Evolutionary conservation across 2,797 vertebrate species (phyloP).

Genomic region (Bryconaethiops microstoma): DNA sequence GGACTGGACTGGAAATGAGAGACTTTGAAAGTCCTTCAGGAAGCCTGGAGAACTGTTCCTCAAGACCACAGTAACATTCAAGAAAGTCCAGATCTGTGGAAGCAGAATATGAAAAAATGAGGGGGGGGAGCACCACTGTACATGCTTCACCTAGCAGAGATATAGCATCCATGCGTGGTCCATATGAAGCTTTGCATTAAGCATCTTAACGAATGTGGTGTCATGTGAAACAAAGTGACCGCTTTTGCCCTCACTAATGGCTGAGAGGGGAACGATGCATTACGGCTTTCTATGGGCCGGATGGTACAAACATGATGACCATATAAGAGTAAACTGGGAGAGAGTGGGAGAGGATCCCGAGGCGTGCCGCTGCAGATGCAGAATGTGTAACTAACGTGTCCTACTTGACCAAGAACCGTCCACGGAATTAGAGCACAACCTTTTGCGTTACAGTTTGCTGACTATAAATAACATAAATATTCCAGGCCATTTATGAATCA

Average conservation of each 20-base stretch:
- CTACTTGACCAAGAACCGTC: slow-evolving; percentile 25
- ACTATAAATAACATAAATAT: slow-evolving; percentile 22
- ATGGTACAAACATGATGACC: neutral
- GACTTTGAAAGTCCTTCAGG: too few species aligned
- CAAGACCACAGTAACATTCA: too few species aligned
- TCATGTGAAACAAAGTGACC: neutral
- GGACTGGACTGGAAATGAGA: too few species aligned
- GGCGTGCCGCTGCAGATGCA: neutral
- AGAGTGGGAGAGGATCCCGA: slow-evolving; percentile 7
- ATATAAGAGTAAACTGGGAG: slow-evolving; percentile 6
- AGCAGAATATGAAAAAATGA: too few species aligned
- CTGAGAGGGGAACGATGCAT: slow-evolving; percentile 14
- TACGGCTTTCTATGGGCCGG: neutral
- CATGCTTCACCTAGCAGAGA: neutral
- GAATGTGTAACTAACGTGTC: slow-evolving; percentile 22
- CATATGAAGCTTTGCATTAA: neutral
- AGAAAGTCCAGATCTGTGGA: too few species aligned
- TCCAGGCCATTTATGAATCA: slow-evolving; percentile 28
- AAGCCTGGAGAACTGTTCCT: too few species aligned
- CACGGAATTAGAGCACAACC: slow-evolving; percentile 6
- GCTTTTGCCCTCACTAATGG: slow-evolving; percentile 1
- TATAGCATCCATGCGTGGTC: neutral
- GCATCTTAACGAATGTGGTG: neutral
- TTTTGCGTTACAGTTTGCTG: neutral
- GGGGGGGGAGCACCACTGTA: too few species aligned